Evolutionary conservation across 2,888 invertebrate species (phyloP).

Genomic region (Pterostichus madidus): DNA sequence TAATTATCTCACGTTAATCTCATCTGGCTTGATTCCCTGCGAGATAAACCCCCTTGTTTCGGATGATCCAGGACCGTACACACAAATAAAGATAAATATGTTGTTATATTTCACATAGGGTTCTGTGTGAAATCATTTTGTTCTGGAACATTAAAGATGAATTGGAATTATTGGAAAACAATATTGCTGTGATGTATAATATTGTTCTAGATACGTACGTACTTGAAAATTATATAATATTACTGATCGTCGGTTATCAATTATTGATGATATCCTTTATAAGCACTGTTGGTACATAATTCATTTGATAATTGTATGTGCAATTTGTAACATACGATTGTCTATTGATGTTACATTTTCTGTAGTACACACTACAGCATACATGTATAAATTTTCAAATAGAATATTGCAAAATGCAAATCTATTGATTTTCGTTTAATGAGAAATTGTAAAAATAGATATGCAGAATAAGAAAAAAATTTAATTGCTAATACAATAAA

Average conservation of each 20-base stretch:
- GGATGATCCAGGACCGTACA: not conserved
- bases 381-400: not conserved
- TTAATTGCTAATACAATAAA: too few relatives aligned
- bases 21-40: not conserved
- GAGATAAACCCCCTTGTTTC: constrained; percentile 11
- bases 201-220: constrained; percentile 2
- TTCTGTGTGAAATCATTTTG: constrained; percentile 13
- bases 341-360: not conserved
- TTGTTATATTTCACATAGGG: not conserved
- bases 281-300: constrained; percentile 2
- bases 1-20: constrained; percentile 28
- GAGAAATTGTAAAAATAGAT: too few relatives aligned
- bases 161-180: constrained; percentile 36
- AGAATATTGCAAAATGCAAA: not conserved
- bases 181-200: constrained; percentile 21
- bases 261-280: constrained; percentile 37
- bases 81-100: not conserved
- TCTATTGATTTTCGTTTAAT: too few relatives aligned
- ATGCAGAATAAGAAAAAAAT: too few relatives aligned
- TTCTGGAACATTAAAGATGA: constrained; percentile 13
- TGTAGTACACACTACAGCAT: constrained; percentile 17
- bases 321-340: constrained; percentile 22
- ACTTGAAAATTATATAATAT: constrained; percentile 42
- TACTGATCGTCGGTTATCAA: constrained; percentile 12
- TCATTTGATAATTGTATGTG: constrained; percentile 24